Evolutionary conservation across 2,888 invertebrate genomes (phyloP).

Genomic region (Heliconius aoede): DNA sequence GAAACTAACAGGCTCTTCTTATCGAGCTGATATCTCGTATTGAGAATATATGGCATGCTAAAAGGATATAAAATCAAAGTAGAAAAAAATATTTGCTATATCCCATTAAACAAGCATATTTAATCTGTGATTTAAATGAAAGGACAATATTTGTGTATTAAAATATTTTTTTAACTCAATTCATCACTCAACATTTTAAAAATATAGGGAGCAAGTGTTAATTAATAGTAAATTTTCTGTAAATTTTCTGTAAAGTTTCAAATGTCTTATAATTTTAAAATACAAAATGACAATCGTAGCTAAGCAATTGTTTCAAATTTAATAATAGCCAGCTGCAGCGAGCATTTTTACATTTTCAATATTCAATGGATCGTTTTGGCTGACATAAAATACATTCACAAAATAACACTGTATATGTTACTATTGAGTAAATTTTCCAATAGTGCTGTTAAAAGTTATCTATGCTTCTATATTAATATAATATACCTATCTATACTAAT

Average conservation of each 20-base stretch:
- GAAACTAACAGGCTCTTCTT: conserved; percentile 56
- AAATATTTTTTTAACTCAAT: no score
- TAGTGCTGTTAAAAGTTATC: not conserved
- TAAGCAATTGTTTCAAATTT: conserved; percentile 18
- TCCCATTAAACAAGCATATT: not conserved
- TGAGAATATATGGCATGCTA: conserved; percentile 44
- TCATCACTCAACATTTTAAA: not conserved
- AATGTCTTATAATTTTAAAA: not conserved
- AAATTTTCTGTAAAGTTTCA: not conserved
- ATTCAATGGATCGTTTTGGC: conserved; percentile 13
- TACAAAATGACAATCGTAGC: conserved; percentile 9
- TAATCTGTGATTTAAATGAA: no score
- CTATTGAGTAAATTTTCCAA: not conserved
- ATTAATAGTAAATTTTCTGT: not conserved
- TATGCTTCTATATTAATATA: no score
- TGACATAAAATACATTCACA: conserved; percentile 7
- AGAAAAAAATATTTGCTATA: conserved; percentile 34
- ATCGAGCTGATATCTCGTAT: conserved; percentile 50
- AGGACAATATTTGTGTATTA: no score
- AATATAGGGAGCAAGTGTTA: not conserved
- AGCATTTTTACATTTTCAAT: conserved; percentile 9
- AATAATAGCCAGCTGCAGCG: conserved; percentile 10
- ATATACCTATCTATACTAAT: no score
- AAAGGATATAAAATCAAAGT: conserved; percentile 47
- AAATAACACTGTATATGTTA: conserved; percentile 3